Evolutionary conservation across 2,888 invertebrate genomes (phyloP).

Genomic region (Dryadula phaetusa): DNA sequence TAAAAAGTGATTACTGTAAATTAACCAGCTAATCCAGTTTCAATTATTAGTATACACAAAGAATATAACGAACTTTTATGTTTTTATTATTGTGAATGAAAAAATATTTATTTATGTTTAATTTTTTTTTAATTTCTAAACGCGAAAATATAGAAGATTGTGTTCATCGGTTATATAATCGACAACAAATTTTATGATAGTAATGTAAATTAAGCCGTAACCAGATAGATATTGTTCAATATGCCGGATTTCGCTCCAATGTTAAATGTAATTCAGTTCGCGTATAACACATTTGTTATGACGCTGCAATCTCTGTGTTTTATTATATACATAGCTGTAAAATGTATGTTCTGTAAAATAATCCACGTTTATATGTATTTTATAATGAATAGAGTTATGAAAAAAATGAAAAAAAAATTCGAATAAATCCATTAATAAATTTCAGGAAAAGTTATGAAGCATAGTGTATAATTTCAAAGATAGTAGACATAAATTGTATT

Average conservation of each 20-base stretch:
- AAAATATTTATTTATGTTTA: no score
- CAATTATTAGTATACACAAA: no score
- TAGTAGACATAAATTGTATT: no score
- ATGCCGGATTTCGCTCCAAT: background rate
- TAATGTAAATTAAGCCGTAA: background rate
- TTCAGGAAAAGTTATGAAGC: no score
- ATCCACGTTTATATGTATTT: background rate
- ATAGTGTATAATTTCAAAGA: no score
- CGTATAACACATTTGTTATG: slow-evolving; percentile 23
- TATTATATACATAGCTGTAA: slow-evolving; percentile 1
- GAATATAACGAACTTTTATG: no score
- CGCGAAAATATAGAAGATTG: background rate
- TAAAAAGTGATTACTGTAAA: no score
- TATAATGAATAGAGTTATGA: background rate
- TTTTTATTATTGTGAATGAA: no score
- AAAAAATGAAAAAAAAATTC: no score
- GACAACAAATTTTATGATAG: background rate
- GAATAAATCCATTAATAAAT: no score
- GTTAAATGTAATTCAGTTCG: slow-evolving; percentile 23
- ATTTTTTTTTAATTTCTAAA: no score
- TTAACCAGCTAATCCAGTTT: no score
- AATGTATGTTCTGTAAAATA: background rate
- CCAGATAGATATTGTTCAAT: background rate
- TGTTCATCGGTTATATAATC: background rate
- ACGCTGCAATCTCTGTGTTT: slow-evolving; percentile 13